Conservation (phyloP, 2,113 vertebrate genomes). For the Gallinago media region DNA sequence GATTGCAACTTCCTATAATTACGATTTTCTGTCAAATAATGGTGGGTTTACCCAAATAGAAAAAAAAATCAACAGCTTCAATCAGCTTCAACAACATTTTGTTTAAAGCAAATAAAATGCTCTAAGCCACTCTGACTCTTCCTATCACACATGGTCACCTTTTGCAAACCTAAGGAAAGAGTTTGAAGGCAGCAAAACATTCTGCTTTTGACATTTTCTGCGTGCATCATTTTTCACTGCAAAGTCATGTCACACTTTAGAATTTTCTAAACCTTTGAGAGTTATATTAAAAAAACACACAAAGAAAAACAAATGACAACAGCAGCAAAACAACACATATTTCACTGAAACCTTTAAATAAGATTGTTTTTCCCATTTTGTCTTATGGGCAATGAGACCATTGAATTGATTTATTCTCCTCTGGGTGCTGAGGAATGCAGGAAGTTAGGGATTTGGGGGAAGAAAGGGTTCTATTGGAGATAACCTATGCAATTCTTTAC, state of each 20-base stretch:
- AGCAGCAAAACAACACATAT: not conserved
- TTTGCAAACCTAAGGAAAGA: not conserved
- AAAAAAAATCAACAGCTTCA: not conserved
- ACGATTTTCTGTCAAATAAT: not conserved
- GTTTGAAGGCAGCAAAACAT: not conserved
- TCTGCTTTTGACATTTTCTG: constrained; percentile 7
- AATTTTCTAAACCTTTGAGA: not conserved
- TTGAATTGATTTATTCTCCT: not conserved
- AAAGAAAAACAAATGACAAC: not conserved
- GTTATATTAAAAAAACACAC: not conserved
- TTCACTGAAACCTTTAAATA: not conserved
- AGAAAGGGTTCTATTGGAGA: not conserved
- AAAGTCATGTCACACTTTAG: not conserved
- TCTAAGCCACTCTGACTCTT: not conserved
- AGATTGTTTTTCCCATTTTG: not conserved
- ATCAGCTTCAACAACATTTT: not conserved
- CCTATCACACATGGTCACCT: not conserved
- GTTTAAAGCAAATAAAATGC: not conserved
- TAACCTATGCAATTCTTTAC: not conserved
- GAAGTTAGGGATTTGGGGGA: not conserved
- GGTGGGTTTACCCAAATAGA: not conserved
- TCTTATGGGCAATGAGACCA: not conserved
- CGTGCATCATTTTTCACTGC: not conserved
- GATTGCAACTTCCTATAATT: not conserved
- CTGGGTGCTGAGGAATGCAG: not conserved